Percentiles rank a stretch among this genome's conserved stretches.
phyloP scores from a whole-genome alignment of 2,797 vertebrate species.

The Macrochelys suwanniensis region DNA sequence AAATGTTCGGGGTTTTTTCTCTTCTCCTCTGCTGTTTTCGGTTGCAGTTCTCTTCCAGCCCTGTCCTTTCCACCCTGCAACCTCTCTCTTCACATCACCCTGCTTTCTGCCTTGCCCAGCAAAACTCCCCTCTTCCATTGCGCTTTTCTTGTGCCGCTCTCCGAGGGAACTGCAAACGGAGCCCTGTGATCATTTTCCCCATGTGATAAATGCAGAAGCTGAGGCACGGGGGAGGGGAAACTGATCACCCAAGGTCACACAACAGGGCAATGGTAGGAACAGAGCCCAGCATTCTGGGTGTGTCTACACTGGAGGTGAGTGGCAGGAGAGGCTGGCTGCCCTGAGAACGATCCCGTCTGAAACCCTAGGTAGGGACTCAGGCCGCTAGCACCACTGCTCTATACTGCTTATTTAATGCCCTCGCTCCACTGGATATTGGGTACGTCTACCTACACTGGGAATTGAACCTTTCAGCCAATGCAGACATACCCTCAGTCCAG shows the following conservation, averaged over 20 bases:
- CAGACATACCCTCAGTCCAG: background rate
- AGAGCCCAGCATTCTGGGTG: background rate
- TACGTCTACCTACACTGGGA: background rate
- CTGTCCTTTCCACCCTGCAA: background rate
- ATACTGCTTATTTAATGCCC: background rate
- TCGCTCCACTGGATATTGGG: background rate
- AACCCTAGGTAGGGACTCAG: background rate
- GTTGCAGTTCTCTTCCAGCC: rapidly evolving
- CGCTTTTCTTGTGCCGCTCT: background rate
- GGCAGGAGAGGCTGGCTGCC: background rate
- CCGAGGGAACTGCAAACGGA: background rate
- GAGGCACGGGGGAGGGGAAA: background rate
- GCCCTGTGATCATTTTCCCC: background rate
- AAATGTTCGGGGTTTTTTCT: background rate
- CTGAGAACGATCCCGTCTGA: background rate
- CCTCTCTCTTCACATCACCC: rapidly evolving
- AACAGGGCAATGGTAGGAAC: background rate
- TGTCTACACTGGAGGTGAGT: background rate
- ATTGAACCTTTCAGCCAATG: background rate
- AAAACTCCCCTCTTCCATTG: background rate
- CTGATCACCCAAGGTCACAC: background rate
- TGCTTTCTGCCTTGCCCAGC: background rate
- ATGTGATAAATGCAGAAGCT: background rate
- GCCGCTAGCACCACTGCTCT: background rate
- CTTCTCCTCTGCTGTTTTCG: background rate